phyloP scores from a whole-genome alignment of 1,140 invertebrate species.

The Dufourea novaeangliae region DNA sequence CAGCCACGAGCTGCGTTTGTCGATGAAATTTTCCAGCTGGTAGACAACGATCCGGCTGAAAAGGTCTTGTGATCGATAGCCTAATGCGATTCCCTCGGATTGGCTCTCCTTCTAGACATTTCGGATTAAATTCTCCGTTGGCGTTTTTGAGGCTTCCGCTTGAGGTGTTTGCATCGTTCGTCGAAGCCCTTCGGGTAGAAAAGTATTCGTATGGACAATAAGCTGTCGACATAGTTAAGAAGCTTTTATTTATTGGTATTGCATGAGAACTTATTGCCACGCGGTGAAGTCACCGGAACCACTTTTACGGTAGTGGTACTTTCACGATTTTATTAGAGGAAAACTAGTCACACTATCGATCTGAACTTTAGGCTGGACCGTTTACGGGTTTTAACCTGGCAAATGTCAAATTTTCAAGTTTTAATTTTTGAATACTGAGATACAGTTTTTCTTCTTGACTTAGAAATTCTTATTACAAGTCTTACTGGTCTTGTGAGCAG shows the following conservation, averaged over 20 bases:
- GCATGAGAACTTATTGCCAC: background rate
- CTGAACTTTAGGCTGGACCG: background rate
- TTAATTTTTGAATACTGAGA: background rate
- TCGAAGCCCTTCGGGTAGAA: background rate
- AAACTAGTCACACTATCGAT: background rate
- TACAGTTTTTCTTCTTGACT: no score
- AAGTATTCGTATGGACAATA: background rate
- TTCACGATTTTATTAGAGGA: background rate
- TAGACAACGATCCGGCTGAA: slow-evolving; percentile 38
- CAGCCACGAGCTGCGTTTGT: background rate
- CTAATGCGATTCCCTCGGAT: slow-evolving; percentile 8
- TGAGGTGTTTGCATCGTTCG: background rate
- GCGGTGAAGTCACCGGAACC: background rate
- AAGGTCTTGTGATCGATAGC: slow-evolving; percentile 7
- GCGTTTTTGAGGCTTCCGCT: background rate
- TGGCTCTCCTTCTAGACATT: background rate
- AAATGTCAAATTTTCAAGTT: slow-evolving; percentile 5
- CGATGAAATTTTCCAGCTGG: slow-evolving; percentile 19
- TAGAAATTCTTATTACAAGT: no score
- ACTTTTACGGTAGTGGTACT: background rate
- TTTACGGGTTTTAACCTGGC: background rate
- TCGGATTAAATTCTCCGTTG: background rate
- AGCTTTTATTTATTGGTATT: background rate
- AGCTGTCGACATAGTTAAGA: background rate
- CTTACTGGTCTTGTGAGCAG: no score